Conservation (phyloP, 2,797 vertebrate species). For the Cyprinodon diabolis region DNA sequence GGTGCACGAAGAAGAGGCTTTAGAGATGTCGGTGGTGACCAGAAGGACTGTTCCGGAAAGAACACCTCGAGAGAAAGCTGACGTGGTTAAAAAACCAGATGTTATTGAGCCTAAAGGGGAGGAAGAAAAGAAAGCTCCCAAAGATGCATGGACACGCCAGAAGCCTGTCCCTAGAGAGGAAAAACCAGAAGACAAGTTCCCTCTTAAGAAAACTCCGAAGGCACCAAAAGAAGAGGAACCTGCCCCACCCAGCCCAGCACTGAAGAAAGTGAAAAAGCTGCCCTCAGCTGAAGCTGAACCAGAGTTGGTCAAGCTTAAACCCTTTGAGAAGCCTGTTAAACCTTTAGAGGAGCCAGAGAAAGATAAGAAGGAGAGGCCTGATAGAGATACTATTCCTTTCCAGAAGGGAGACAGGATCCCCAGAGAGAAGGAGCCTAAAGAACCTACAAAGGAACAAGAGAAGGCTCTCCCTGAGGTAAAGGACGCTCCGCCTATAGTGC, state of each 20-base stretch:
- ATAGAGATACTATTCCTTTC: conserved; percentile 64
- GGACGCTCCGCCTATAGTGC: conserved; percentile 54
- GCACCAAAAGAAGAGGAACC: conserved; percentile 64
- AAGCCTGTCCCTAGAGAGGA: conserved; percentile 59
- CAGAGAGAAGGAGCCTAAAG: conserved; percentile 68
- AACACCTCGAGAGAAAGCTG: conserved; percentile 53
- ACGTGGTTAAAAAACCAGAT: conserved; percentile 56
- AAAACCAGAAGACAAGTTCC: conserved; percentile 71
- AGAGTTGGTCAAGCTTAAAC: conserved; percentile 79
- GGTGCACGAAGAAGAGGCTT: conserved; percentile 60
- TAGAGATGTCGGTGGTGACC: conserved; percentile 61
- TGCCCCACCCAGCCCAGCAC: conserved; percentile 46
- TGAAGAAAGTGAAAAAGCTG: conserved; percentile 78
- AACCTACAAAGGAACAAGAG: conserved; percentile 60
- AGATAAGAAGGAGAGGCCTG: conserved; percentile 63
- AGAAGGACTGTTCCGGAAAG: conserved; percentile 61
- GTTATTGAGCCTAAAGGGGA: conserved; percentile 46
- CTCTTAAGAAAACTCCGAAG: conserved; percentile 69
- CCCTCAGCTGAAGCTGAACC: conserved; percentile 69
- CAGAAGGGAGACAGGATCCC: conserved; percentile 66
- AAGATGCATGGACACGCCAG: conserved; percentile 61
- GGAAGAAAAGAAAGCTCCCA: conserved; percentile 52
- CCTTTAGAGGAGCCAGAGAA: conserved; percentile 60
- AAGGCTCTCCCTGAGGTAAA: conserved; percentile 55
- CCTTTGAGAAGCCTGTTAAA: conserved; percentile 77